Percentiles rank a stretch among this genome's conserved stretches.
These are phyloP conservation scores for Silurus aristotelis DNA, from an alignment of 2,797 vertebrate genomes.

Conservation along the genomic window DNA sequence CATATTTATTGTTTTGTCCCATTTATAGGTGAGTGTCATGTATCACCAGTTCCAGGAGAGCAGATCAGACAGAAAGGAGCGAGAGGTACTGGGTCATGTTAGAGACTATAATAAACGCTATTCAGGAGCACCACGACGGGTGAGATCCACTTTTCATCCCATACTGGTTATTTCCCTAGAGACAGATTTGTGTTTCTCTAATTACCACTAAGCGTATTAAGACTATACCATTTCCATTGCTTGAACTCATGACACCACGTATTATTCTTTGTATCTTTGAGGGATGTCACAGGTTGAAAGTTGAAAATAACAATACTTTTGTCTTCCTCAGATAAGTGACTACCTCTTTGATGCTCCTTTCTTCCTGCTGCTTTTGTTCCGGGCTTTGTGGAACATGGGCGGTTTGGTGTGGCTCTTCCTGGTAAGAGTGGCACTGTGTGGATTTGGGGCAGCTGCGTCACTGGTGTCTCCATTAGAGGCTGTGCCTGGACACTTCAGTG, in stretches of 20 bases:
- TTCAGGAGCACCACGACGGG: constrained; percentile 78
- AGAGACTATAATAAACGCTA: constrained; percentile 83
- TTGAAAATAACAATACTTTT: background rate
- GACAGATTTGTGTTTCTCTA: background rate
- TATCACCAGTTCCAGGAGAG: constrained; percentile 74
- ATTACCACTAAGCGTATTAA: background rate
- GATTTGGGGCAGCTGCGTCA: constrained; percentile 73
- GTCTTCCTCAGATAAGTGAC: constrained; percentile 72
- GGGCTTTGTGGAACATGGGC: constrained; percentile 73
- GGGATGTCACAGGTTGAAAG: background rate
- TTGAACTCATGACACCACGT: background rate
- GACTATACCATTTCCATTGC: background rate
- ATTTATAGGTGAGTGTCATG: constrained; percentile 76
- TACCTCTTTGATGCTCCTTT: constrained; percentile 77
- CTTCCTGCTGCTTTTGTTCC: constrained; percentile 71
- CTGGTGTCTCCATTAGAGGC: constrained; percentile 67
- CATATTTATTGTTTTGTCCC: constrained; percentile 16
- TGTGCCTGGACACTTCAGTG: constrained; percentile 70
- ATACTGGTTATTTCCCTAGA: background rate
- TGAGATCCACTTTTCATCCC: constrained; percentile 59
- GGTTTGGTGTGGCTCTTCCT: constrained; percentile 79
- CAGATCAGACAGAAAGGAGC: constrained; percentile 70
- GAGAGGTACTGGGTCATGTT: constrained; percentile 72
- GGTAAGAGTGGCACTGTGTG: constrained; percentile 78
- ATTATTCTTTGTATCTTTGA: background rate